Conservation (phyloP, 2,888 invertebrate genomes). For the Neria commutata region DNA sequence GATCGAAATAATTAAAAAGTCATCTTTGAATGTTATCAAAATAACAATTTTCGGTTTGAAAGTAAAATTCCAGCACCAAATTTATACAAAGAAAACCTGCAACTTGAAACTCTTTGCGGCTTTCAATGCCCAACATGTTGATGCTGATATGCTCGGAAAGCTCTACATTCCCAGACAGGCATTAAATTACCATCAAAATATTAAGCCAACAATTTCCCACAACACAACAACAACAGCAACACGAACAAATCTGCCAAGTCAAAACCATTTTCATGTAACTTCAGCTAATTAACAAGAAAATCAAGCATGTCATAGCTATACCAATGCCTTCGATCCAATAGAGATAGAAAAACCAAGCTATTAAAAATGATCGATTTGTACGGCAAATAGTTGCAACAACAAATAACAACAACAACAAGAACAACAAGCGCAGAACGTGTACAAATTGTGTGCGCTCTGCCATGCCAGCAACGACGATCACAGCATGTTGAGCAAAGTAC, state of each 20-base stretch:
- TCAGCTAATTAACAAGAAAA: constrained; percentile 30
- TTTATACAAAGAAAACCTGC: too few species aligned
- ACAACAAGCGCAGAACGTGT: background rate
- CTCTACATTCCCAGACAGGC: too few species aligned
- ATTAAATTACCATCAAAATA: background rate
- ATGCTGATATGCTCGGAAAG: too few species aligned
- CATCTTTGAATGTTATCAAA: too few species aligned
- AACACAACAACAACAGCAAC: background rate
- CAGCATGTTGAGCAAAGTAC: background rate
- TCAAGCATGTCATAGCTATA: constrained; percentile 9
- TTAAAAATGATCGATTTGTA: constrained; percentile 41
- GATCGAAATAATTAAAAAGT: too few species aligned
- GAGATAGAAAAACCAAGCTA: constrained; percentile 23
- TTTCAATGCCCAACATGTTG: too few species aligned
- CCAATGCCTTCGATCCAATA: constrained; percentile 11
- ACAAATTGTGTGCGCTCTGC: background rate
- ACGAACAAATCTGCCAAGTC: background rate
- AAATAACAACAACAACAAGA: constrained; percentile 18
- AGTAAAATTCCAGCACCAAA: too few species aligned
- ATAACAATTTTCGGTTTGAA: too few species aligned
- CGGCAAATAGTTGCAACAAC: constrained; percentile 26
- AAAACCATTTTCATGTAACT: constrained; percentile 6
- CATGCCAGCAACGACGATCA: background rate
- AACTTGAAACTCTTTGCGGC: too few species aligned
- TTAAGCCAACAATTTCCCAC: background rate